phyloP scores from a whole-genome alignment of 2,797 vertebrate species.

The Schizopygopsis pylzovi region DNA sequence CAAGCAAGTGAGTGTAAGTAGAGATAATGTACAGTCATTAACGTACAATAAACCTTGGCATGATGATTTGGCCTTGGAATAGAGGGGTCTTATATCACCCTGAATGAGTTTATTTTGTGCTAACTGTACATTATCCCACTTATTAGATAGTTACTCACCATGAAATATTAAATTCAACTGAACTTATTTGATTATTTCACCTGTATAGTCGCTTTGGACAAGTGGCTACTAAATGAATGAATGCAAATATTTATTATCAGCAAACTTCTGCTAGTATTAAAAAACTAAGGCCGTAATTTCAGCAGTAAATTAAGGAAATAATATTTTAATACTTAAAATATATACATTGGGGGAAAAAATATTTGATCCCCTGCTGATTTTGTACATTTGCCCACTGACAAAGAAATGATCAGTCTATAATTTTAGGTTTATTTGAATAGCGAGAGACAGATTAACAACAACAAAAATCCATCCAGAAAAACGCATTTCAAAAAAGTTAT shows the following conservation, averaged over 20 bases:
- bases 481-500: too few relatives aligned
- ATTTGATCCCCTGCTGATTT: too few relatives aligned
- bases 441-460: too few relatives aligned
- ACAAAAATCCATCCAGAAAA: too few relatives aligned
- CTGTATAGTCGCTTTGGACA: background rate
- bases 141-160: background rate
- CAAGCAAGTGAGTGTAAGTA: conserved; percentile 14
- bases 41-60: background rate
- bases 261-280: background rate
- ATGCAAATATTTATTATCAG: background rate
- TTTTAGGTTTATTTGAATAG: too few relatives aligned
- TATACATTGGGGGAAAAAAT: too few relatives aligned
- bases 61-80: background rate
- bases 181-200: background rate
- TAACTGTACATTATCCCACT: background rate
- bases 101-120: background rate
- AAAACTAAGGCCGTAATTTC: background rate
- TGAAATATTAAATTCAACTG: background rate
- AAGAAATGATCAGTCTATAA: too few relatives aligned
- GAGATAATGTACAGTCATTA: background rate
- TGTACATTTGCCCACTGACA: too few relatives aligned
- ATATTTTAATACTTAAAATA: background rate
- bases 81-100: background rate
- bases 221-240: background rate
- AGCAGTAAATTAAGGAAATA: background rate